These are phyloP conservation scores for Drosophila nr. perissopoda DNA, from an alignment of 2,888 invertebrate genomes.

Conservation along the genomic window DNA sequence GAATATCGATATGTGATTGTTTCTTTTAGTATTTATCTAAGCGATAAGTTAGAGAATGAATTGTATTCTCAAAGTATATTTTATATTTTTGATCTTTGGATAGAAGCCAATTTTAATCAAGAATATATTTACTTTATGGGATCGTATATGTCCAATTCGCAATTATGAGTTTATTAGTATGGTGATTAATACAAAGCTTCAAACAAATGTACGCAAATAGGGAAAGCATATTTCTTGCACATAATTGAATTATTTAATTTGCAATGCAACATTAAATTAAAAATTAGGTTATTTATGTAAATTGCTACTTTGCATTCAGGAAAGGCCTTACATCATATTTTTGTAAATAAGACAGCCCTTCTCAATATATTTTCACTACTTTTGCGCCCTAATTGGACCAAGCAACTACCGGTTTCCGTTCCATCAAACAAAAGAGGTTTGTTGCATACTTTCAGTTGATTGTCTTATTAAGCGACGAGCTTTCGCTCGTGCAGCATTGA, in stretches of 20 bases:
- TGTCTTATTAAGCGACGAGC: background rate
- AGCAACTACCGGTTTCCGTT: no score
- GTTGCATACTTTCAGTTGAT: background rate
- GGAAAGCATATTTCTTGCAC: background rate
- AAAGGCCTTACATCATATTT: background rate
- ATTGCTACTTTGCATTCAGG: background rate
- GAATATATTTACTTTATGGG: background rate
- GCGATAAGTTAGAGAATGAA: background rate
- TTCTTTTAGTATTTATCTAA: background rate
- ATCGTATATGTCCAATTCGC: background rate
- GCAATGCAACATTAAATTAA: background rate
- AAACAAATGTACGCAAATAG: background rate
- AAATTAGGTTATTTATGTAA: background rate
- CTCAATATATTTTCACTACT: background rate
- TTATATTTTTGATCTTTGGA: background rate
- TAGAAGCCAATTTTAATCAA: background rate
- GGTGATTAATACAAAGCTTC: background rate
- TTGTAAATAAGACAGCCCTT: background rate
- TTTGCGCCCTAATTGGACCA: background rate
- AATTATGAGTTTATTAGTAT: background rate
- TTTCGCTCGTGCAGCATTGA: background rate
- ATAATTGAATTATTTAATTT: background rate
- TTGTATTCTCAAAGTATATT: background rate
- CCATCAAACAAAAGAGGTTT: background rate
- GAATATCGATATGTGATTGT: constrained; percentile 1